Base-by-base conservation (phyloP, 2,113 vertebrate genomes). In the Equus przewalskii region DNA sequence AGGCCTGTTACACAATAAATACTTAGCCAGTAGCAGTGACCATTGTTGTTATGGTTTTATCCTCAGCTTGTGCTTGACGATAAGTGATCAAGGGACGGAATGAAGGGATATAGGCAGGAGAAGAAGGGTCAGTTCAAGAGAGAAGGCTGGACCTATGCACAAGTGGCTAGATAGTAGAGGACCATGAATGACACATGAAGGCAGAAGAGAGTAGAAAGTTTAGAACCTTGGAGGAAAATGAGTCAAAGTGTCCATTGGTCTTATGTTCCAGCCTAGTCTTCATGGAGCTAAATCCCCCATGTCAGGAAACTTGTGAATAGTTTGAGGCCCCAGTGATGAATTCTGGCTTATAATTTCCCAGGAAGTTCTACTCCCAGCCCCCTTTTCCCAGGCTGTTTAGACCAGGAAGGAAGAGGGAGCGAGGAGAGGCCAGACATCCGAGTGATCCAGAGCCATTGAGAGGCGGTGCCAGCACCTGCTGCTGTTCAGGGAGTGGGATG, bases 401-500 rank as follows among this genome's bases (percentile, higher is more conserved):
- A 96, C 41, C 1, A 67, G 75, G 62, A 80, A 90, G 10, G 24
- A 24, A 78, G 19, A 51, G 22, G 49, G n/a, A n/a, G 14, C 6
- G 14, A 49, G 44, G 54, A 70, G 6, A 54, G 56, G 14, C 33
- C 46, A 79, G 41, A 80, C 6, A 73, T 12, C 5, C 15, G 22
- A 24, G 14, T 79, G 60, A 83, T 56, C 19, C 69, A 84, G 73
- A 87, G 33, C 26, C 58, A 12, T 7, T 72, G n/a, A 46, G 58
- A 87, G 12, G 33, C 80, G 99, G 98, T 99, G 98, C 98, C 98
- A 99, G 98, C 98, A 98, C 98, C 98, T 99, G 98, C 98, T 98
- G 98, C 98, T 98, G 98, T 98, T 98, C 3, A 80, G 98, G 98
- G 98, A 98, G 98, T 98, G 98, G 99, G 99, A 99, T 99, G 98